These are phyloP conservation scores for Myodes glareolus DNA, from an alignment of 2,113 vertebrate species.

Conservation along the genomic window DNA sequence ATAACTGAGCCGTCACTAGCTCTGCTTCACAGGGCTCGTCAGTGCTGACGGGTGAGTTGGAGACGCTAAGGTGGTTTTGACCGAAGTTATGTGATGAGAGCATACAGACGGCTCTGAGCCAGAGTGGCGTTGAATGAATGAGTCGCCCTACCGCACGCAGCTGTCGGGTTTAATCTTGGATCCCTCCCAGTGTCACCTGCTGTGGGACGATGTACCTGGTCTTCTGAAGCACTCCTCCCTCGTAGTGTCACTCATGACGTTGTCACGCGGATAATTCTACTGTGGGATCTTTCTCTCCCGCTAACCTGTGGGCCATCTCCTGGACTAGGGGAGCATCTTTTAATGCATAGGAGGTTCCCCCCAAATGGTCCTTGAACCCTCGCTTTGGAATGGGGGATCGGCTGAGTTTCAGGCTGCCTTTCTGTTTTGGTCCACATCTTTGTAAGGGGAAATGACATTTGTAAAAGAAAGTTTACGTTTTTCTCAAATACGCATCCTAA, in stretches of 20 bases:
- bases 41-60: not conserved
- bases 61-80: not conserved
- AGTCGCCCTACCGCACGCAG: not conserved
- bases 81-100: not conserved
- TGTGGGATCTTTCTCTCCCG: not conserved
- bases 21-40: not conserved
- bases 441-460: not conserved
- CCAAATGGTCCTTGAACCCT: not conserved
- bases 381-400: not conserved
- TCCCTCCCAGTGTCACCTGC: not conserved
- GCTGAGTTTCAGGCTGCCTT: not conserved
- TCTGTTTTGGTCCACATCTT: constrained; percentile 24
- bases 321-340: not conserved
- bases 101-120: not conserved
- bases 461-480: constrained; percentile 25
- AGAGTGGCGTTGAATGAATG: not conserved
- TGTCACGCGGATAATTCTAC: not conserved
- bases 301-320: not conserved
- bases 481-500: not conserved
- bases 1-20: not conserved
- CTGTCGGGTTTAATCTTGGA: not conserved
- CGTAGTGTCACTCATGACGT: not conserved
- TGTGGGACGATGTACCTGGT: not conserved
- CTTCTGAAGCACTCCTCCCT: not conserved
- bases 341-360: not conserved